phyloP scores from a whole-genome alignment of 2,888 invertebrate species.

The Acheta domesticus region DNA sequence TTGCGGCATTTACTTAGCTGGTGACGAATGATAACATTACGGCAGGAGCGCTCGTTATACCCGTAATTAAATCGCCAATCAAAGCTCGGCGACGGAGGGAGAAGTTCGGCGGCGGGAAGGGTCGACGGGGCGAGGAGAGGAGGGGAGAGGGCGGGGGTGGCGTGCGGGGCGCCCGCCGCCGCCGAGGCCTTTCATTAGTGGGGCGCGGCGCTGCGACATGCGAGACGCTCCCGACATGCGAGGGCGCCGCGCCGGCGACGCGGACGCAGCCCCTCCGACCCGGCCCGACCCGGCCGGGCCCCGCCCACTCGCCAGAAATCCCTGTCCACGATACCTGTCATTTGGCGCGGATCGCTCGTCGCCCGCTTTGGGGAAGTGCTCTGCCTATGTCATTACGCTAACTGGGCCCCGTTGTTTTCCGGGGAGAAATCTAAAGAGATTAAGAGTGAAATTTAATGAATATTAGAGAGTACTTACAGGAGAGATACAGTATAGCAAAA shows the following conservation, averaged over 20 bases:
- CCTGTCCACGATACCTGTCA: not conserved
- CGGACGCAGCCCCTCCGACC: not conserved
- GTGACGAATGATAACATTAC: constrained; percentile 7
- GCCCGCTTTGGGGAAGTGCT: too few relatives aligned
- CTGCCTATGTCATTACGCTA: too few relatives aligned
- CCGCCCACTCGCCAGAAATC: not conserved
- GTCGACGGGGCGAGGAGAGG: not conserved
- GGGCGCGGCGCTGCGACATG: not conserved
- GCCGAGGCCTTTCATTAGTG: not conserved
- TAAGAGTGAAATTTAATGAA: too few relatives aligned
- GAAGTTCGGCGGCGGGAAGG: not conserved
- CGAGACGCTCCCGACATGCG: constrained; percentile 7
- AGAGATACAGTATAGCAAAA: too few relatives aligned
- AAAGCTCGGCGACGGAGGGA: not conserved
- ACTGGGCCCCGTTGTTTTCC: too few relatives aligned
- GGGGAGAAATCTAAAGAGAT: too few relatives aligned
- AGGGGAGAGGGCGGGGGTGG: not conserved
- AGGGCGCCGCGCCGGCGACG: not conserved
- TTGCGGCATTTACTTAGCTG: constrained; percentile 5
- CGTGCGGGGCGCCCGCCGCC: not conserved
- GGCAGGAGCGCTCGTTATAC: not conserved
- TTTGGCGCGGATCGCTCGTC: too few relatives aligned
- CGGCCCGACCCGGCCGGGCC: not conserved
- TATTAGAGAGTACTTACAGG: too few relatives aligned
- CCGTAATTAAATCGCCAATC: constrained; percentile 5